Base-by-base conservation (phyloP, 2,888 invertebrate genomes). In the Trypoxylon attenuatum region DNA sequence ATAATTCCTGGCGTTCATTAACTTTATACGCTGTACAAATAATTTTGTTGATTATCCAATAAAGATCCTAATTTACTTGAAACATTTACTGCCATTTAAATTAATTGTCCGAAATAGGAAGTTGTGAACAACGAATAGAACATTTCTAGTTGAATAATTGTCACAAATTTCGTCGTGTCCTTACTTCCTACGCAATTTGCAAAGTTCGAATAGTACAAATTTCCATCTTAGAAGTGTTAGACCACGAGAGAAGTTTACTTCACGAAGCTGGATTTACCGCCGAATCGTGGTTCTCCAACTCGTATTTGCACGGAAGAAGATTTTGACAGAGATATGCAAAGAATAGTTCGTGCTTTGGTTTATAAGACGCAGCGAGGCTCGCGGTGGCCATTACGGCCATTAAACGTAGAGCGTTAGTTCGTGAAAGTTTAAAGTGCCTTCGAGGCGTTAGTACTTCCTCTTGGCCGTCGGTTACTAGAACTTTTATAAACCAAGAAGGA, bases 381-480 rank as follows among this genome's bases (percentile, higher is more conserved):
- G 55, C 55, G 22, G 41, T 51, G 38, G 54, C 63, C 61, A 68
- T 68, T 73, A 73, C 52, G 46, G 47, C 55, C 62, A 56, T 64
- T 60, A 60, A 60, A 66, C 57, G 46, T 60, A 45, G 58, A 45
- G 50, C 57, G 66, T 68, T 41, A 54, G 53, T 61, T 51, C 54
- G 29, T 73, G 45, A 64, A 76, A 76, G 59, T 73, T 73, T 61
- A 76, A 76, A 72, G 69, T 73, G 61, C 71, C 66, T 76, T 55
- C 57, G 52, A 73, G 73, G 53, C 69, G 57, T 73, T 70, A 21
- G 61, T 61, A 58, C 57, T 69, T 52, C 54, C 39, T 60, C 68
- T 54, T 52, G 57, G 21, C 56, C 55, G 54, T 58, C 50, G 59
- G 65, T 71, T 76, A 64, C 57, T 54, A 22, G 59, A 71, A 76